Conservation (phyloP, 2,113 vertebrate species). For the Malurus alboscapulatus region DNA sequence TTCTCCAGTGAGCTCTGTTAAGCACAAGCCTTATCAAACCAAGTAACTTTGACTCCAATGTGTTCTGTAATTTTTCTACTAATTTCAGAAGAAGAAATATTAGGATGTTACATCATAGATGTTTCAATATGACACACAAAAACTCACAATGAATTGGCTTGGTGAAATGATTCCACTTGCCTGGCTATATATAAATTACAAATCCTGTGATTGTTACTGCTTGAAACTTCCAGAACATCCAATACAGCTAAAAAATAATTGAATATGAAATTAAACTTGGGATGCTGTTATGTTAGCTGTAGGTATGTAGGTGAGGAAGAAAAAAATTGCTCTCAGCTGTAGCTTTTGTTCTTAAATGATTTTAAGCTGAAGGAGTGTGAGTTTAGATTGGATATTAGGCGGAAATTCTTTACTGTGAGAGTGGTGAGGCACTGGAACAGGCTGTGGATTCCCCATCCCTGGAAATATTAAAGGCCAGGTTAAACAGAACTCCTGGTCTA, state of each 20-base stretch:
- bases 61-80: neutral
- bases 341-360: neutral
- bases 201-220: neutral
- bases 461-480: neutral
- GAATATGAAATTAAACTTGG: neutral
- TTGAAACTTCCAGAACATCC: neutral
- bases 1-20: neutral
- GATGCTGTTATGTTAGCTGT: neutral
- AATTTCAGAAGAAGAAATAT: neutral
- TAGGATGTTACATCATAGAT: neutral
- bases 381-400: neutral
- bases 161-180: neutral
- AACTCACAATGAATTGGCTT: rapidly evolving
- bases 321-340: neutral
- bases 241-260: neutral
- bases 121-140: neutral
- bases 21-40: neutral
- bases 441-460: neutral
- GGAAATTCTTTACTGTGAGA: neutral
- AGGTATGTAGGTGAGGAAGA: neutral
- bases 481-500: neutral
- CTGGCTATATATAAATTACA: neutral
- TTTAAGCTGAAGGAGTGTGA: neutral
- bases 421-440: neutral
- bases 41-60: neutral